Base-by-base conservation (phyloP, 2,888 invertebrate species). In the Sipha maydis region DNA sequence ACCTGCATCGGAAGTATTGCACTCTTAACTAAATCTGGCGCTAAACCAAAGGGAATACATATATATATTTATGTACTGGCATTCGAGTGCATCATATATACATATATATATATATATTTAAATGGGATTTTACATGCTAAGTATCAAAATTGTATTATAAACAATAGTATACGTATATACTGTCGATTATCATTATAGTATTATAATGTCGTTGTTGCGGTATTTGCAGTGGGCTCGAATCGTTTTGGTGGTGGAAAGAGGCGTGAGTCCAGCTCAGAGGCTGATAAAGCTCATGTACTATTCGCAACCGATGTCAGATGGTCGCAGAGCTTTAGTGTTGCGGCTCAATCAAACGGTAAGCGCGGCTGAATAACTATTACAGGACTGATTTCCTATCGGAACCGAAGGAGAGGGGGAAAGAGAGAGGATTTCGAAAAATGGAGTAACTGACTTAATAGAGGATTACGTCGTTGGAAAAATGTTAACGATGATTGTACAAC, bases 221-320 rank as follows among this genome's bases (percentile, higher is more conserved):
- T 34, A 31, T 71, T 91, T 92, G 76, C 94, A 99, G 95, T 99
- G 99, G 99, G 99, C 99, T 0, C 94, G 99, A 90, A 99, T 99
- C 90, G 99, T 99, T 67, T 93, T 99, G 90, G 98, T 99, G 69
- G 97, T 99, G 38, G 99, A 99, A 92, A 94, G 99, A 92, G 98
- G 98, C n/a, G 97, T 99, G 0, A 96, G 96, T 88, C 98, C 98
- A 0, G 94, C 95, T 21, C 97, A 97, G 91, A 93, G 99, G 54
- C 93, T 97, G 77, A 95, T 95, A 91, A 96, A 98, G 91, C 94
- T 98, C 90, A 94, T 96, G 93, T 94, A 95, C 75, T 99, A 99
- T 92, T 98, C 98, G 61, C 97, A 99, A 92, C 97, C 98, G 0
- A 98, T 97, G 97, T 97, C 96, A 0, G 97, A 96, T 91, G 96